Conservation (phyloP, 2,888 invertebrate genomes). For the Agriopis marginaria region DNA sequence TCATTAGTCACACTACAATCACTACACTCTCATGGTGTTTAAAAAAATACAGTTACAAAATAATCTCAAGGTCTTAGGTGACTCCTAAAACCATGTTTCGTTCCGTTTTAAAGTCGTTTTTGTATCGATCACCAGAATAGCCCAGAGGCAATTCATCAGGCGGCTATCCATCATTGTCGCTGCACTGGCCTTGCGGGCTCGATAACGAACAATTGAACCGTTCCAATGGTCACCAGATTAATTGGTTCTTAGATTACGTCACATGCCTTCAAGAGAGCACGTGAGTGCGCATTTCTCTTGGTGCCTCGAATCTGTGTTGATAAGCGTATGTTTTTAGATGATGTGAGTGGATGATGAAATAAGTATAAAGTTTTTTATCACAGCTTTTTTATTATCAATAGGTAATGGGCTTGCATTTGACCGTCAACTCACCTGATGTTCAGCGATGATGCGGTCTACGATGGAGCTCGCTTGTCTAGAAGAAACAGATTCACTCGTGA, state of each 20-base stretch:
- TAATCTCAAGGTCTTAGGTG: no score
- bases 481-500: no score
- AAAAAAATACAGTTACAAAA: no score
- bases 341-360: no score
- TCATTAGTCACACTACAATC: no score
- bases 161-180: slow-evolving; percentile 72
- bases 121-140: slow-evolving; percentile 42
- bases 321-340: neutral
- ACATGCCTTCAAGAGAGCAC: slow-evolving; percentile 36
- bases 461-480: no score
- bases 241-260: slow-evolving; percentile 58
- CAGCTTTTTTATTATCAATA: no score
- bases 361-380: no score
- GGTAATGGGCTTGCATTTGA: no score
- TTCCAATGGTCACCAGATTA: slow-evolving; percentile 58
- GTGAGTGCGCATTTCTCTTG: slow-evolving; percentile 23
- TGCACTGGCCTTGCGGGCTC: slow-evolving; percentile 66
- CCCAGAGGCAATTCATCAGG: slow-evolving; percentile 67
- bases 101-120: slow-evolving; percentile 25
- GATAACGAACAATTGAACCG: slow-evolving; percentile 68
- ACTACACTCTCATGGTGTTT: no score
- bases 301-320: neutral
- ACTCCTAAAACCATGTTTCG: slow-evolving; percentile 19
- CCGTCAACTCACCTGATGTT: no score
- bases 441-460: no score